Evolutionary conservation across 2,113 vertebrate species (phyloP).

Genomic region (Uria aalge): DNA sequence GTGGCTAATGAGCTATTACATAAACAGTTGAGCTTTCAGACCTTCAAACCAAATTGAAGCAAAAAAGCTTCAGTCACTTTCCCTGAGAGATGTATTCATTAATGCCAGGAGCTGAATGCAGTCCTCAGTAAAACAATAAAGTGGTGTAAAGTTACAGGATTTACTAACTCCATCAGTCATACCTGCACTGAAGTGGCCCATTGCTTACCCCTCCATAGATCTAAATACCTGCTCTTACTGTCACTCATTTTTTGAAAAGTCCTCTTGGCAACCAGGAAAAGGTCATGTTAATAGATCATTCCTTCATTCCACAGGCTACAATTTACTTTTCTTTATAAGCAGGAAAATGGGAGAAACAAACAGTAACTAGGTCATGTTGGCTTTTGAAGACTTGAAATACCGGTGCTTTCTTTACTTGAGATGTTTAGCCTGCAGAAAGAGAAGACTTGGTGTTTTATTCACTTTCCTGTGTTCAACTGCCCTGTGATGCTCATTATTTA

Average conservation of each 20-base stretch:
- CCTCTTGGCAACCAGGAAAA: neutral
- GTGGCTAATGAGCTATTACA: neutral
- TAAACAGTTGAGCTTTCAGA: neutral
- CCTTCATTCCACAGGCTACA: neutral
- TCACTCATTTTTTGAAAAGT: neutral
- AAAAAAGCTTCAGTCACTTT: neutral
- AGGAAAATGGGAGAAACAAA: slow-evolving; percentile 1
- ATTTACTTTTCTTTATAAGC: neutral
- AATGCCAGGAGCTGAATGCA: neutral
- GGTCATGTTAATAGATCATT: neutral
- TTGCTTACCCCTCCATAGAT: neutral
- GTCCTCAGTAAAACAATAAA: neutral
- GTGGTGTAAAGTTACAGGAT: neutral
- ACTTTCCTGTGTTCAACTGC: neutral
- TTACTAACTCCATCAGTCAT: neutral
- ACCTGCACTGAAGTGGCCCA: neutral
- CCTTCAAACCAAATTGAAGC: neutral
- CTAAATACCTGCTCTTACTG: neutral
- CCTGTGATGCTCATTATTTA: neutral
- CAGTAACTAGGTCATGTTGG: neutral
- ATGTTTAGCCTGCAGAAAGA: neutral
- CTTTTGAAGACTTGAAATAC: neutral
- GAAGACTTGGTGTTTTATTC: neutral
- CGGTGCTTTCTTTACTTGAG: neutral
- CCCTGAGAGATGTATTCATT: neutral